Evolutionary conservation across 2,888 invertebrate species (phyloP).

Genomic region (Laspeyria flexula): DNA sequence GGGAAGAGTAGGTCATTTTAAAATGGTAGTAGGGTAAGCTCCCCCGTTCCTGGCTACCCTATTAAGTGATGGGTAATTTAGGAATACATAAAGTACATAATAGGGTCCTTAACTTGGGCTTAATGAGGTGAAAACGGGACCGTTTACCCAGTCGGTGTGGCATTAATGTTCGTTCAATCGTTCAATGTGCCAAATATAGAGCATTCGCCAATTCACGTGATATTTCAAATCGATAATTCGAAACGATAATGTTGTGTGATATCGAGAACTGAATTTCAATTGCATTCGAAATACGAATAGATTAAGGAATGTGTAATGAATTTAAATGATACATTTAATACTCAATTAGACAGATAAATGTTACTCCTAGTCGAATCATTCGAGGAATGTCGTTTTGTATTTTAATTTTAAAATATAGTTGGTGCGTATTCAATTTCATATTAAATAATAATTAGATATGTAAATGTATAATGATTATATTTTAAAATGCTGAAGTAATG

Average conservation of each 20-base stretch:
- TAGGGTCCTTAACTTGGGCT: constrained; percentile 81
- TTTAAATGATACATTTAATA: too few relatives aligned
- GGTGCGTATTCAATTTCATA: too few relatives aligned
- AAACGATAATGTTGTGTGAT: constrained; percentile 38
- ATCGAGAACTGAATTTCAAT: constrained; percentile 31
- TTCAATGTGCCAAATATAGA: constrained; percentile 51
- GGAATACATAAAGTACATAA: constrained; percentile 86
- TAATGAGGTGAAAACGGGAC: constrained; percentile 84
- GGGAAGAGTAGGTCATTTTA: constrained; percentile 52
- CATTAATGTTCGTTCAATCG: constrained; percentile 66
- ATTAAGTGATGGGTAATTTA: constrained; percentile 86
- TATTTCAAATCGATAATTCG: constrained; percentile 43
- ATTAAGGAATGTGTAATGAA: constrained; percentile 33
- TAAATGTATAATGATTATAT: too few relatives aligned
- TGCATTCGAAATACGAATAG: constrained; percentile 23
- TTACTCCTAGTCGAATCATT: too few relatives aligned
- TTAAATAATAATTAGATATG: too few relatives aligned
- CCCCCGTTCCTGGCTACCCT: constrained; percentile 71
- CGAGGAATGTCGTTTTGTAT: too few relatives aligned
- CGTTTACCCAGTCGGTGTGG: constrained; percentile 67
- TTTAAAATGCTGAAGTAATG: too few relatives aligned
- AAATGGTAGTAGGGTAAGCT: constrained; percentile 67
- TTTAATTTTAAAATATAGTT: too few relatives aligned
- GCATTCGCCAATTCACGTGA: constrained; percentile 39
- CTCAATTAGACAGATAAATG: too few relatives aligned